A percentile compares a stretch with the other conserved stretches of the same genome.
These are phyloP conservation scores for Hypothenemus hampei DNA, from an alignment of 1,140 invertebrate species.

Conservation along the genomic window DNA sequence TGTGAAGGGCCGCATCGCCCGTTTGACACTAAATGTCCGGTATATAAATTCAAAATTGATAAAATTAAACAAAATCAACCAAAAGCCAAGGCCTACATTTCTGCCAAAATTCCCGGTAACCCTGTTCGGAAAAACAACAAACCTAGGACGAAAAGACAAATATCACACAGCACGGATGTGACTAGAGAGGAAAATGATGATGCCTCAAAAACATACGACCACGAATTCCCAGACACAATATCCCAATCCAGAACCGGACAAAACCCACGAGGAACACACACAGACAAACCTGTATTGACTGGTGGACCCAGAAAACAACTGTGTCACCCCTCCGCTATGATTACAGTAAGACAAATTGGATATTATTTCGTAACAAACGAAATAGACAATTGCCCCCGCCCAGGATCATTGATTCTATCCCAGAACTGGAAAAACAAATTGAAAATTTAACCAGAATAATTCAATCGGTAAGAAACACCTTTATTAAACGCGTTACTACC, in stretches of 20 bases:
- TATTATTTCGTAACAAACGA: conserved; percentile 7
- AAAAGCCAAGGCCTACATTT: not conserved
- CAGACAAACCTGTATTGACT: too few relatives aligned
- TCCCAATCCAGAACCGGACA: too few relatives aligned
- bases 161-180: not conserved
- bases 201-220: not conserved
- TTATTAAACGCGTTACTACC: too few relatives aligned
- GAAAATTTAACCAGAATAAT: too few relatives aligned
- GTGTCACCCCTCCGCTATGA: not conserved
- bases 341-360: too few relatives aligned
- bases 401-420: too few relatives aligned
- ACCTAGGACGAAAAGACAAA: too few relatives aligned
- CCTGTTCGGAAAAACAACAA: too few relatives aligned
- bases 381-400: too few relatives aligned
- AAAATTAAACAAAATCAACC: conserved; percentile 4
- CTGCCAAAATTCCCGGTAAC: not conserved
- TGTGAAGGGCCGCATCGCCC: conserved; percentile 12
- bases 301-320: not conserved
- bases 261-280: too few relatives aligned
- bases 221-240: conserved; percentile 3
- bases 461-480: too few relatives aligned
- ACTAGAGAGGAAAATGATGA: not conserved
- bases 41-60: conserved; percentile 6
- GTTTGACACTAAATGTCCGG: conserved; percentile 1
- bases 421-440: too few relatives aligned